Evolutionary conservation across 1,140 invertebrate genomes (phyloP).

Genomic region (Orussus abietinus): DNA sequence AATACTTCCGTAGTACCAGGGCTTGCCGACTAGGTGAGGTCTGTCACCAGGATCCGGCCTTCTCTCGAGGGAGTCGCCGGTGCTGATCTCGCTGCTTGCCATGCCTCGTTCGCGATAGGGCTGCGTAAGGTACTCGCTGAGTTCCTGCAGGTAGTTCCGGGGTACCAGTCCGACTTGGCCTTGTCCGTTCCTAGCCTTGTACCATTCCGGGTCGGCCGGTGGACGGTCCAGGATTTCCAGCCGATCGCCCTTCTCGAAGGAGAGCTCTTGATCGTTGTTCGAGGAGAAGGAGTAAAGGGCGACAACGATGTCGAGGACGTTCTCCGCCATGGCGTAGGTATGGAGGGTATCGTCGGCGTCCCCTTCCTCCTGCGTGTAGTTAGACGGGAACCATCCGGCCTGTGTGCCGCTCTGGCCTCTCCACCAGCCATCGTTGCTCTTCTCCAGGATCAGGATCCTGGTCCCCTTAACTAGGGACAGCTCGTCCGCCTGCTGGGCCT

Average conservation of each 20-base stretch:
- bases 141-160: slow-evolving; percentile 91
- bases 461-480: slow-evolving; percentile 88
- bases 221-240: slow-evolving; percentile 94
- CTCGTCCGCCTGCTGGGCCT: slow-evolving; percentile 96
- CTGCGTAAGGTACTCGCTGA: slow-evolving; percentile 82
- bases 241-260: slow-evolving; percentile 93
- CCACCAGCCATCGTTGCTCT: slow-evolving; percentile 99
- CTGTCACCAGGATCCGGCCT: slow-evolving; percentile 56
- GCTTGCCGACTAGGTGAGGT: slow-evolving; percentile 71
- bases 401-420: slow-evolving; percentile 81
- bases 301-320: slow-evolving; percentile 90
- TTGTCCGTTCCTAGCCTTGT: slow-evolving; percentile 87
- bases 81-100: slow-evolving; percentile 50
- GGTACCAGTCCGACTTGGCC: slow-evolving; percentile 92
- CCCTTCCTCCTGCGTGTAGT: slow-evolving; percentile 93
- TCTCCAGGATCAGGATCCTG: slow-evolving; percentile 92
- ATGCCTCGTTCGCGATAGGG: slow-evolving; percentile 65
- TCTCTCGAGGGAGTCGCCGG: slow-evolving; percentile 49
- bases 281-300: slow-evolving; percentile 92
- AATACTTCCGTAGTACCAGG: slow-evolving; percentile 97
- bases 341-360: slow-evolving; percentile 77
- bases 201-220: slow-evolving; percentile 97
- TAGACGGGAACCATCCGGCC: slow-evolving; percentile 95
- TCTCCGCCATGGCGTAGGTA: slow-evolving; percentile 88
- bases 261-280: slow-evolving; percentile 94